Conservation (phyloP, 1,140 invertebrate genomes). For the Nomia melanderi region DNA sequence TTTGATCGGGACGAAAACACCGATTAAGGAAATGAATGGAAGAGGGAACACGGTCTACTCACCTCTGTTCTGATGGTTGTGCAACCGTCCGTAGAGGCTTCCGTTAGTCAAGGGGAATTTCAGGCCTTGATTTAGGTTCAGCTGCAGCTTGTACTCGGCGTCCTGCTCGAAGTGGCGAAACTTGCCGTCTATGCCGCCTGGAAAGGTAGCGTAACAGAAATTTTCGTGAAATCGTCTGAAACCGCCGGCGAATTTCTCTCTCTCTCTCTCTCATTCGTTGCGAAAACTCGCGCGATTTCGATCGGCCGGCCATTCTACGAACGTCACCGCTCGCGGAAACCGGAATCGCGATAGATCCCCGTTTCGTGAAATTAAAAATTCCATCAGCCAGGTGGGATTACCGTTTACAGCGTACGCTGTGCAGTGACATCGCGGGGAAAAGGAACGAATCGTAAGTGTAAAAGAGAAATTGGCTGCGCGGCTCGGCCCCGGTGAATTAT, state of each 20-base stretch:
- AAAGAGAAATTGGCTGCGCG: too few relatives aligned
- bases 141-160: conserved; percentile 74
- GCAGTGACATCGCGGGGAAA: too few relatives aligned
- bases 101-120: conserved; percentile 85
- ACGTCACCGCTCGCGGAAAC: too few relatives aligned
- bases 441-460: too few relatives aligned
- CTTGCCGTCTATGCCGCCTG: conserved; percentile 83
- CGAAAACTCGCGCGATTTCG: background rate
- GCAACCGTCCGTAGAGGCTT: conserved; percentile 80
- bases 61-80: conserved; percentile 76
- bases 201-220: conserved; percentile 50
- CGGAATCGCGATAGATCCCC: too few relatives aligned
- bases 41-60: conserved; percentile 24
- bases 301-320: too few relatives aligned
- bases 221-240: conserved; percentile 30
- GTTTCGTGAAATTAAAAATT: too few relatives aligned
- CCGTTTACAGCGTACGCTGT: too few relatives aligned
- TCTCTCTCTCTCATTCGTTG: background rate
- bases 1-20: conserved; percentile 4
- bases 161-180: conserved; percentile 81
- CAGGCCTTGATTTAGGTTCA: conserved; percentile 78
- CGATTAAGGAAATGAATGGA: conserved; percentile 4
- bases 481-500: too few relatives aligned
- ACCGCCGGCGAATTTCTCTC: conserved; percentile 13
- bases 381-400: too few relatives aligned